These are phyloP conservation scores for Sylvia borin DNA, from an alignment of 2,797 vertebrate genomes.

Conservation along the genomic window DNA sequence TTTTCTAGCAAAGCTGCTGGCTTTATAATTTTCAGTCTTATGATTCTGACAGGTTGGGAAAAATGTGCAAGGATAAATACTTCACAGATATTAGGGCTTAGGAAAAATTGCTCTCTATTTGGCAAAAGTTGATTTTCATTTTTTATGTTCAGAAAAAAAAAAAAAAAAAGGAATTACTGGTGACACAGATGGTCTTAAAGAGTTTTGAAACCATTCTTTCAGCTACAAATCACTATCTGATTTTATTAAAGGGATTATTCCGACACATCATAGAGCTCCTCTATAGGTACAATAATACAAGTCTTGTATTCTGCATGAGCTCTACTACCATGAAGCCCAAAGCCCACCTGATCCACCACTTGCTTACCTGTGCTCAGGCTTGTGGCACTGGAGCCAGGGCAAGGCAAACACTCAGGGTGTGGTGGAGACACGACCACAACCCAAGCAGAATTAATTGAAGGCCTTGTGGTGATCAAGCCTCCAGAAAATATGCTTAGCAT, in stretches of 20 bases:
- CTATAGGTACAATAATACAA: not conserved
- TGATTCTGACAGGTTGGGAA: not conserved
- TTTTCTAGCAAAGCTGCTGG: constrained; percentile 42
- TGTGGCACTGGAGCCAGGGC: not conserved
- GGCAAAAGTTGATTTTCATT: not conserved
- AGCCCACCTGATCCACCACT: not conserved
- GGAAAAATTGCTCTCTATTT: constrained; percentile 3
- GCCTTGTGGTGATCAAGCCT: not conserved
- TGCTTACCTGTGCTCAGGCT: not conserved
- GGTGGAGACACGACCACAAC: not conserved
- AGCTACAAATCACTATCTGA: not conserved
- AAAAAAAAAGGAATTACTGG: not conserved
- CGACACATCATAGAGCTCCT: not conserved
- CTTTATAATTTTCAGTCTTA: constrained; percentile 23
- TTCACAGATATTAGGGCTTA: not conserved
- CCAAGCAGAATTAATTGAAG: not conserved
- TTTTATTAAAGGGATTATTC: not conserved
- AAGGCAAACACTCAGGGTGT: not conserved
- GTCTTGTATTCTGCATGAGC: not conserved
- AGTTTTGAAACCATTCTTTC: not conserved
- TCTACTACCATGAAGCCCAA: not conserved
- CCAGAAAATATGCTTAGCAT: fast-evolving
- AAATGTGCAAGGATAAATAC: not conserved
- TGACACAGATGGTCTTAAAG: not conserved
- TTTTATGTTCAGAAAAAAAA: not conserved